Conservation (phyloP, 92 coral and sea anemone genomes). For the Epizoanthus ramosus region DNA sequence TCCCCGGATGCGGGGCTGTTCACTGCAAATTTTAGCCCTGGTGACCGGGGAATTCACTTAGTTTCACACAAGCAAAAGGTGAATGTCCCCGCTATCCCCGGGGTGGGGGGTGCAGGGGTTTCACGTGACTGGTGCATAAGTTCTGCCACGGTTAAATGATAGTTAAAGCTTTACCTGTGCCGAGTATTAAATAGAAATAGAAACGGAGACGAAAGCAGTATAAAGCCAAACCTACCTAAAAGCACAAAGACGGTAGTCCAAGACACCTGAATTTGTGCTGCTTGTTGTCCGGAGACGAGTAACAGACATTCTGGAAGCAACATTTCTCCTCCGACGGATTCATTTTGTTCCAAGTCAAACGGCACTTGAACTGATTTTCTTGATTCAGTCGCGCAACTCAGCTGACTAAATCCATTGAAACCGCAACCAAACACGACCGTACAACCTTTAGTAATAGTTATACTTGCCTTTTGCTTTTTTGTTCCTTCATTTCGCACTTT, state of each 20-base stretch:
- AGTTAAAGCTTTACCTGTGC: too few species aligned
- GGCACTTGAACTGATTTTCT: not conserved
- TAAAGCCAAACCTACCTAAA: slow-evolving; percentile 8
- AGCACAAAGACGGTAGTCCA: slow-evolving; percentile 38
- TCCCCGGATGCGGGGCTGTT: too few species aligned
- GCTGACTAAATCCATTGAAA: slow-evolving; percentile 33
- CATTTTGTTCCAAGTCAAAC: not conserved
- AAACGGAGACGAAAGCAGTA: too few species aligned
- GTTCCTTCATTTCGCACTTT: not conserved
- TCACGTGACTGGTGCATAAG: too few species aligned
- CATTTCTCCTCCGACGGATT: not conserved
- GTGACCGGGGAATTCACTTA: too few species aligned
- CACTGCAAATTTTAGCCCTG: too few species aligned
- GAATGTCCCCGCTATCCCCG: too few species aligned
- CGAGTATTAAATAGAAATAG: too few species aligned
- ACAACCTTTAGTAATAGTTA: not conserved
- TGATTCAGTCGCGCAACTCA: slow-evolving; percentile 1
- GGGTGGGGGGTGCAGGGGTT: too few species aligned
- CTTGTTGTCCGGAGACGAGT: not conserved
- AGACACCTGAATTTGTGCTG: slow-evolving; percentile 13
- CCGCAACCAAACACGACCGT: slow-evolving; percentile 23
- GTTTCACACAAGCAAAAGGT: too few species aligned
- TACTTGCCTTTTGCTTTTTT: not conserved
- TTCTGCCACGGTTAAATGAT: too few species aligned
- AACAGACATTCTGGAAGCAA: slow-evolving; percentile 23